A percentile compares a stretch with the other conserved stretches of the same genome.
Conservation (phyloP, 2,113 vertebrate species). For the Theristicus caerulescens region DNA sequence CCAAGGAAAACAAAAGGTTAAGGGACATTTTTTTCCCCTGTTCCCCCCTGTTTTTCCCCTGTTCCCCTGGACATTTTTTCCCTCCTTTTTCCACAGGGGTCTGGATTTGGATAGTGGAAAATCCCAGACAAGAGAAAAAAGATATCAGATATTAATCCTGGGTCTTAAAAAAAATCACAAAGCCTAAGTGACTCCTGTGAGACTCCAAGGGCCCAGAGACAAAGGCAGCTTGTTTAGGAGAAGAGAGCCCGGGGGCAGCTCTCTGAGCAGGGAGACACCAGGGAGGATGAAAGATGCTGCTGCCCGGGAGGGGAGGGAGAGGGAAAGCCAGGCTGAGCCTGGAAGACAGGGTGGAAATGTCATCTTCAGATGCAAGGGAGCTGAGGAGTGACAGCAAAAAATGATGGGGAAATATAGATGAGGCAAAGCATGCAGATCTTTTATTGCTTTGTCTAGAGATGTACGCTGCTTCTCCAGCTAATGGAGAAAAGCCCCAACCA, state of each 20-base stretch:
- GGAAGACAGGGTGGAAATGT: constrained; percentile 21
- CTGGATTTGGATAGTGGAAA: not conserved
- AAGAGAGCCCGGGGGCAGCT: constrained; percentile 30
- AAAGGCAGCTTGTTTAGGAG: constrained; percentile 51
- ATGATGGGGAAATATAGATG: not conserved
- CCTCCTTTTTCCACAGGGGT: not conserved
- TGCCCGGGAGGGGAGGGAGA: not conserved
- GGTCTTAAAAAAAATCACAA: constrained; percentile 16
- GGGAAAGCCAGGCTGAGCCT: not conserved
- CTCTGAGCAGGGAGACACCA: constrained; percentile 24
- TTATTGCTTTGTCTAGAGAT: not conserved
- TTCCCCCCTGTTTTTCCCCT: not conserved
- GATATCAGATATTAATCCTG: constrained; percentile 10
- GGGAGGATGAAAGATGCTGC: constrained; percentile 18
- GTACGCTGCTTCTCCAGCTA: not conserved
- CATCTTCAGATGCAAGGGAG: not conserved
- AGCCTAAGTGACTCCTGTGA: constrained; percentile 10
- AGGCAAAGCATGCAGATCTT: not conserved
- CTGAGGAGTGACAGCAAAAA: not conserved
- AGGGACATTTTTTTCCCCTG: not conserved
- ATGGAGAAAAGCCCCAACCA: not conserved
- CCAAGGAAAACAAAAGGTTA: not conserved
- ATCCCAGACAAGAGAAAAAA: constrained; percentile 14
- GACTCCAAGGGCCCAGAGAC: constrained; percentile 18
- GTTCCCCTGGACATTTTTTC: no score